Evolutionary conservation across 2,888 invertebrate species (phyloP), one percentile per base, ranked within the genome.

Genomic region (Lithophane leautieri): DNA sequence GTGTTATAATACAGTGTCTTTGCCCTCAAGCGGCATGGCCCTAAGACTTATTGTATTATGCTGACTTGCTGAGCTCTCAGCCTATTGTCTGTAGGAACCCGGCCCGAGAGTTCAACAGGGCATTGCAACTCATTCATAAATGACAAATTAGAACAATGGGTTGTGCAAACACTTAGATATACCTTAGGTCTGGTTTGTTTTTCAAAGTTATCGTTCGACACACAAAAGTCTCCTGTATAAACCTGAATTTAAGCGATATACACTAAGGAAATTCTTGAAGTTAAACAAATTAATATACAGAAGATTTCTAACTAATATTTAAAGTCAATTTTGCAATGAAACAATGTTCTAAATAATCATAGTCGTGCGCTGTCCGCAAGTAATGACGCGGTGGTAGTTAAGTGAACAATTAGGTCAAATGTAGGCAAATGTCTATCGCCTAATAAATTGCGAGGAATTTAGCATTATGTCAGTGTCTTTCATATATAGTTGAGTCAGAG

Each of bases 1-100:
- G 91, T 88, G 91, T 90, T 92, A 94, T 95, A 94, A 95, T 93
- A 91, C 87, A 86, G 91, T 92, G 95, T 94, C 95, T 95, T 95
- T 95, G 95, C 94, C 95, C 95, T 91, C 94, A 67, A 84, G 82
- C 77, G 40, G 68, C 85, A 84, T 77, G 81, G 80, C 70, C 83
- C 86, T 86, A 88, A 89, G 79, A 78, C 87, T 87, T 87, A 91
- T 93, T 93, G 92, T 93, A 73, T 83, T 82, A 73, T 78, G 78
- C 82, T 83, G 78, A 82, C 75, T 71, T 85, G 79, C 85, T 83
- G 78, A 82, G 79, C 77, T 84, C 79, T 73, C 79, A 85, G 74
- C 61, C 83, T 74, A 88, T 87, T 87, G 87, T 87, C 78, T 88
- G 78, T 65, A 22, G 56, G 71, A 86, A 78, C 83, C 78, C 78